Conservation (phyloP, 2,113 vertebrate genomes). For the Ranitomeya variabilis region DNA sequence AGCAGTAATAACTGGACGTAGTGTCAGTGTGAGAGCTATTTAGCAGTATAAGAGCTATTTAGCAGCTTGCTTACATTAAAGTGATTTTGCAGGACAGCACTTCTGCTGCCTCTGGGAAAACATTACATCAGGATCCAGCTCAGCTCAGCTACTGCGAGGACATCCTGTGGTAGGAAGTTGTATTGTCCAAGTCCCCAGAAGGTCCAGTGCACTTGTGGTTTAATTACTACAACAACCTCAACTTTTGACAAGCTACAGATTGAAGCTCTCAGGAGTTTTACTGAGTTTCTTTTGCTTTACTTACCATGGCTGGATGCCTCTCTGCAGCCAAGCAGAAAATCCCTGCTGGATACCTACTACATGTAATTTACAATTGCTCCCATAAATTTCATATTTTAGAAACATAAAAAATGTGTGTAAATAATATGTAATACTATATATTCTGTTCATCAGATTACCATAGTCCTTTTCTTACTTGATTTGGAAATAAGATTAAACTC, state of each 20-base stretch:
- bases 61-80: slow-evolving; percentile 20
- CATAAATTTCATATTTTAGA: not conserved
- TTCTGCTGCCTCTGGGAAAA: not conserved
- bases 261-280: slow-evolving; percentile 36
- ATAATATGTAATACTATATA: too few species aligned
- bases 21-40: slow-evolving; percentile 18
- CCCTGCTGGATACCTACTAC: not conserved
- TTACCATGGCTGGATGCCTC: slow-evolving; percentile 21
- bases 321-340: slow-evolving; percentile 37
- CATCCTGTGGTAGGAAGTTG: slow-evolving; percentile 33
- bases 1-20: not conserved
- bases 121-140: slow-evolving; percentile 7
- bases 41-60: slow-evolving; percentile 2
- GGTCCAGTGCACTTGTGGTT: not conserved
- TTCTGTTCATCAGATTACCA: too few species aligned
- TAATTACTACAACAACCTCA: not conserved
- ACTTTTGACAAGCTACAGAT: slow-evolving; percentile 23
- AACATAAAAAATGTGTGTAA: not conserved
- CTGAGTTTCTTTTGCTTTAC: slow-evolving; percentile 21
- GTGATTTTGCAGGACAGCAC: not conserved
- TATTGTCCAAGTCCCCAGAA: slow-evolving; percentile 35
- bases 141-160: not conserved
- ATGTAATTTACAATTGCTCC: slow-evolving; percentile 24
- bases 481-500: too few species aligned
- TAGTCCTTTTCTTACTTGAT: too few species aligned